Conservation (phyloP, 2,888 invertebrate genomes). For the Hirtodrosophila alboralis region DNA sequence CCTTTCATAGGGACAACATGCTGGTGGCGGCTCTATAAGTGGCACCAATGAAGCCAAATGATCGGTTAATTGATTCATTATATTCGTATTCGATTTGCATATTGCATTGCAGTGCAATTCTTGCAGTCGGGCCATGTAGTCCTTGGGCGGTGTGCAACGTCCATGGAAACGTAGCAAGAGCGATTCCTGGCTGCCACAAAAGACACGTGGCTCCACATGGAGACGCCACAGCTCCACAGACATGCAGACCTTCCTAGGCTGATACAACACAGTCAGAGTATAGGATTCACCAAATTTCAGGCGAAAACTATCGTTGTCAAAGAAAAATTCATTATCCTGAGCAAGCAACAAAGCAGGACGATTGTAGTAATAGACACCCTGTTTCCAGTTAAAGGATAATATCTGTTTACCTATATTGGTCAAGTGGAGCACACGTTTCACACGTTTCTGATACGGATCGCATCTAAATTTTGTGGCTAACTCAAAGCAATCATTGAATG, state of each 20-base stretch:
- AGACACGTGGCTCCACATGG: constrained; percentile 68
- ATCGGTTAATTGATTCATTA: constrained; percentile 37
- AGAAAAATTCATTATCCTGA: constrained; percentile 71
- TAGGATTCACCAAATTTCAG: constrained; percentile 54
- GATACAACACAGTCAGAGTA: constrained; percentile 66
- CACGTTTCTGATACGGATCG: constrained; percentile 60
- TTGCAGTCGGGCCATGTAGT: constrained; percentile 58
- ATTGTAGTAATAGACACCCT: constrained; percentile 67
- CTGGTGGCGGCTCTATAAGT: constrained; percentile 41
- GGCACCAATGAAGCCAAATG: constrained; percentile 51
- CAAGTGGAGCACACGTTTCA: constrained; percentile 59
- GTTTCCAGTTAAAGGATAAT: constrained; percentile 68
- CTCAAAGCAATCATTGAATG: constrained; percentile 51
- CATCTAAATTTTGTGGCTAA: constrained; percentile 57
- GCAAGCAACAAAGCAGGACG: constrained; percentile 54
- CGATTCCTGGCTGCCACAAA: constrained; percentile 59
- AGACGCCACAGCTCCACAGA: constrained; percentile 71
- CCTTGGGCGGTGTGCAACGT: constrained; percentile 59
- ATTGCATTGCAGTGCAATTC: constrained; percentile 48
- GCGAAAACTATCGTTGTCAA: constrained; percentile 70
- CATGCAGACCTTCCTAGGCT: constrained; percentile 70
- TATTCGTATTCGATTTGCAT: constrained; percentile 40
- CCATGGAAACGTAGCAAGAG: constrained; percentile 67
- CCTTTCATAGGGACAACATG: constrained; percentile 62
- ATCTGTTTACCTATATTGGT: constrained; percentile 71